Conservation (phyloP, 2,797 vertebrate species). For the Crax fasciolata region DNA sequence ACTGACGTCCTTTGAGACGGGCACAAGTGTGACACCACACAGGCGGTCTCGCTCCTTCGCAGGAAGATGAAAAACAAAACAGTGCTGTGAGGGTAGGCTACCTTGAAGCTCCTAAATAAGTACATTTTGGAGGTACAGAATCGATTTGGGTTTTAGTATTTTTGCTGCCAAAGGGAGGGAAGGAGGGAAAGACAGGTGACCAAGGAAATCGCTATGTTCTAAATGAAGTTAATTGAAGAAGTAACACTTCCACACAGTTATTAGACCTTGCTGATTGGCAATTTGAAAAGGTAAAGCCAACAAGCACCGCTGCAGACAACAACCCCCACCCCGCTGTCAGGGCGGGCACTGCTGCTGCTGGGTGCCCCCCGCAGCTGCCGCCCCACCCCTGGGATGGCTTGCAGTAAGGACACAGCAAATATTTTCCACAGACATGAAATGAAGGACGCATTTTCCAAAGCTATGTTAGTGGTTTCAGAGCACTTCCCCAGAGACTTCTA, state of each 20-base stretch:
- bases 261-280: accelerated
- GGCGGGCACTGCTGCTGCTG: accelerated
- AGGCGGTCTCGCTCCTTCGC: neutral
- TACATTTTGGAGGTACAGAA: neutral
- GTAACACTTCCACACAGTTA: neutral
- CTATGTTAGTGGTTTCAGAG: neutral
- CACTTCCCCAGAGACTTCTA: neutral
- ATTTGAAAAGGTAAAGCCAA: neutral
- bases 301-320: neutral
- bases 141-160: neutral
- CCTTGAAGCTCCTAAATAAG: accelerated
- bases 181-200: neutral
- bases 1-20: neutral
- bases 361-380: accelerated
- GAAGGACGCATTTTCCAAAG: neutral
- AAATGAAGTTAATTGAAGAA: neutral
- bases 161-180: neutral
- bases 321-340: neutral
- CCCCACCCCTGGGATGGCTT: accelerated
- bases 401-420: accelerated
- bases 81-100: neutral
- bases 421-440: accelerated
- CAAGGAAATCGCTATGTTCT: neutral
- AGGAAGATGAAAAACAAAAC: neutral
- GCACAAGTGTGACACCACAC: neutral